Evolutionary conservation across 2,797 vertebrate genomes (phyloP), one percentile per base, ranked within the genome.

Genomic region (Lerista edwardsae): DNA sequence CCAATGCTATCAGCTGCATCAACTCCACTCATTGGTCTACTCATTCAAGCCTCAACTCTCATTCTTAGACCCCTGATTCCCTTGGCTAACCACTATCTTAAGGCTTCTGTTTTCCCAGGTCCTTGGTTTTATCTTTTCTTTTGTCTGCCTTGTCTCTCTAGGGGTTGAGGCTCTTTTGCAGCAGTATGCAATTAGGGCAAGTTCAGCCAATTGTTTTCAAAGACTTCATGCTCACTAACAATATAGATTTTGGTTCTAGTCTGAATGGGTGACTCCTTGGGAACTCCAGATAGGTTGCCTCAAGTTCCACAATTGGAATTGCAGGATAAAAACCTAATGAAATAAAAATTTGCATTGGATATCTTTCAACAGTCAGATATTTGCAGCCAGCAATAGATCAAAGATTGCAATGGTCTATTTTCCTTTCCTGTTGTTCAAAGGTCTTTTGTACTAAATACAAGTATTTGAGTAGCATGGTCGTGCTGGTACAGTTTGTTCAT

Each of bases 381-480:
- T 34, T 77, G 57, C 27, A 86, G 47, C 41, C 41, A 75, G 89
- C 75, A 59, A 51, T 1, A 71, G 81, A 77, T 91, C 85, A 93
- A n/a, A 6, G 65, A 25, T 77, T 80, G 74, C n/a, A 74, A 69
- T 41, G 73, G 83, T 87, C 90, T 67, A 88, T 68, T 31, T 39
- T 3, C 29, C 67, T 86, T 92, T 83, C 55, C 59, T 25, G 21
- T 4, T 17, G 23, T 39, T n/a, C 41, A 80, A 68, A 80, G 29
- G 27, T 90, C 51, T 88, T 12, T 31, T 23, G 1, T 72, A 12
- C 62, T 82, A 2, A 84, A 87, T 74, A 64, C 47, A 91, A 89
- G 62, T 71, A 34, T 64, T 61, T 47, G 55, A 77, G 41, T 36
- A 79, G n/a, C 55, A 47, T 44, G 31, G 8, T 11, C 80, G 29